These are phyloP conservation scores for Atherinomorus stipes DNA, from an alignment of 2,113 vertebrate species.

Conservation along the genomic window DNA sequence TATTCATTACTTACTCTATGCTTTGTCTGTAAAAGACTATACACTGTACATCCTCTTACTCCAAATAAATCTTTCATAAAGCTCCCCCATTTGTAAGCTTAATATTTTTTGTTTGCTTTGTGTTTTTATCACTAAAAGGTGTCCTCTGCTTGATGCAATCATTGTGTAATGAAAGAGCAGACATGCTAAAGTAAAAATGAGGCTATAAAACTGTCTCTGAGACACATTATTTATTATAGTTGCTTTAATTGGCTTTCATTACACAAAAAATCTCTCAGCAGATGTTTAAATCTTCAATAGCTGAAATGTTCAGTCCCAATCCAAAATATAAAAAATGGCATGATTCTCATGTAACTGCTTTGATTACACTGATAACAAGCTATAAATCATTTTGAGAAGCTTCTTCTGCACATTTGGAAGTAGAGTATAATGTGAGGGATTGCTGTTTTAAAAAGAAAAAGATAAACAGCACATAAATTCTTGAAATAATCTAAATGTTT, in stretches of 20 bases:
- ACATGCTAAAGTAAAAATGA: not conserved
- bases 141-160: slow-evolving; percentile 4
- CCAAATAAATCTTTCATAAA: not conserved
- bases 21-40: no score
- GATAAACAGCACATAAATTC: not conserved
- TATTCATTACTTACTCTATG: no score
- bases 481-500: not conserved
- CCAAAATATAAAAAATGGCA: not conserved
- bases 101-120: not conserved
- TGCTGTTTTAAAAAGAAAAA: not conserved
- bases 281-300: not conserved
- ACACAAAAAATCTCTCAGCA: not conserved
- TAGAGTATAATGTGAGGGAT: not conserved
- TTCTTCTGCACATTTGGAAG: not conserved
- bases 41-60: not conserved
- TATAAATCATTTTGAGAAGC: not conserved
- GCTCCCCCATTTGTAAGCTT: not conserved
- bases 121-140: not conserved
- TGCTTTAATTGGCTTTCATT: not conserved
- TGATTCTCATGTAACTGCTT: not conserved
- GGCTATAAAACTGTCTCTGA: not conserved
- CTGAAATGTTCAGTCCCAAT: not conserved
- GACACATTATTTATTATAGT: slow-evolving; percentile 5
- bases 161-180: not conserved
- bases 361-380: not conserved